Evolutionary conservation across 1,140 invertebrate species (phyloP).

Genomic region (Eurosta solidaginis): DNA sequence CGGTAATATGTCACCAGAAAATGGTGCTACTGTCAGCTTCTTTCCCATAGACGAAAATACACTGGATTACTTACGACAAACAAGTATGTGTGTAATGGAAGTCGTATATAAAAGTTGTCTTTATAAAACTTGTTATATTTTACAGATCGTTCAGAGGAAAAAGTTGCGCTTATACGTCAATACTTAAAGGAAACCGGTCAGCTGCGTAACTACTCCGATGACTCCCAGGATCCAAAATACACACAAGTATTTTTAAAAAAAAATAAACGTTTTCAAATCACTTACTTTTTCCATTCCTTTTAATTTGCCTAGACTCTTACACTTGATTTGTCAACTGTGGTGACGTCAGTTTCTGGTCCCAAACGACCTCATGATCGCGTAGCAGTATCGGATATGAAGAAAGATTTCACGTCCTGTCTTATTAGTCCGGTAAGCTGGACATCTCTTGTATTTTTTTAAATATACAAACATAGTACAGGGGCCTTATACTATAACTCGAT

Average conservation of each 20-base stretch:
- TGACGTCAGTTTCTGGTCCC: conserved; percentile 93
- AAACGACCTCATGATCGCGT: conserved; percentile 97
- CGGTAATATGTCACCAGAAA: conserved; percentile 98
- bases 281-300: not conserved
- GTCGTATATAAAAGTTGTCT: not conserved
- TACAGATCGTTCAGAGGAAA: conserved; percentile 79
- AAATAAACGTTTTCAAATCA: not conserved
- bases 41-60: conserved; percentile 93
- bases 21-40: conserved; percentile 94
- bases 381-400: conserved; percentile 86
- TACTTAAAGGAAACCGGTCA: conserved; percentile 84
- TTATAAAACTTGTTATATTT: conserved; percentile 29
- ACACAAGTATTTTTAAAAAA: conserved; percentile 66
- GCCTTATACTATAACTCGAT: too few relatives aligned
- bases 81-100: conserved; percentile 67
- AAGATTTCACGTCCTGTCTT: conserved; percentile 86
- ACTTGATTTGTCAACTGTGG: conserved; percentile 86
- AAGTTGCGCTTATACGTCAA: conserved; percentile 81
- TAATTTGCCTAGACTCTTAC: conserved; percentile 74
- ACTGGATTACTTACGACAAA: conserved; percentile 84
- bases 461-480: too few relatives aligned
- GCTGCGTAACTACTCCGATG: conserved; percentile 82
- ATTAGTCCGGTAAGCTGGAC: conserved; percentile 78
- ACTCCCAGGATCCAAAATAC: conserved; percentile 82
- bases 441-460: too few relatives aligned